Conservation (phyloP, 2,797 vertebrate species). For the Pagetopsis macropterus region DNA sequence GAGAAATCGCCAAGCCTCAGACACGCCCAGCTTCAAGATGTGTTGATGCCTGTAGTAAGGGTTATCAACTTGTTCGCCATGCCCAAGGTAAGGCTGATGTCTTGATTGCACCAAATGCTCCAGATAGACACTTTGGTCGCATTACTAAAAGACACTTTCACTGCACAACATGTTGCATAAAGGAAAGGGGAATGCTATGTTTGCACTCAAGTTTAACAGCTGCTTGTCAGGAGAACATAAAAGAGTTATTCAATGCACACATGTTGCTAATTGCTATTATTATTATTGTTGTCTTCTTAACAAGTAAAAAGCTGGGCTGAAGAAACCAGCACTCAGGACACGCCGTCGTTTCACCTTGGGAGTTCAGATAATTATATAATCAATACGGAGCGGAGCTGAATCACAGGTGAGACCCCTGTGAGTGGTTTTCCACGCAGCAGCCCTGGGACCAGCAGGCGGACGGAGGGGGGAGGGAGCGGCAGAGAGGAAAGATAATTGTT, state of each 20-base stretch:
- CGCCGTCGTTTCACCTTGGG: slow-evolving; percentile 26
- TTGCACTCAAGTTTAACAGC: background rate
- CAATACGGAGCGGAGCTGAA: slow-evolving; percentile 70
- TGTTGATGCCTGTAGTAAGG: background rate
- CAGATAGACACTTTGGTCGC: background rate
- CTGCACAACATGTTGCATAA: background rate
- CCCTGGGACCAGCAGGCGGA: slow-evolving; percentile 63
- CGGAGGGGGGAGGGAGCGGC: slow-evolving; percentile 42
- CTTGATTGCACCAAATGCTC: background rate
- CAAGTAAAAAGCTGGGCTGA: background rate
- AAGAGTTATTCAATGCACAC: background rate
- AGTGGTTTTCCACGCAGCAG: slow-evolving; percentile 67
- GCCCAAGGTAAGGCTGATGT: background rate
- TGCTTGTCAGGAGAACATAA: background rate
- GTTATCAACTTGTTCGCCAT: background rate
- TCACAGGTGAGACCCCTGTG: slow-evolving; percentile 74
- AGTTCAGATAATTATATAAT: slow-evolving; percentile 71
- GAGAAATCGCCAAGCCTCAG: no score
- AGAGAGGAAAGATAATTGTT: slow-evolving; percentile 85
- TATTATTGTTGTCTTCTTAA: background rate
- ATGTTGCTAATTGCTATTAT: background rate
- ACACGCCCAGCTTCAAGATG: no score
- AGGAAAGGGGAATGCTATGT: background rate
- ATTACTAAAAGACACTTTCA: background rate
- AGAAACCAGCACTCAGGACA: background rate